Base-by-base conservation (phyloP, 2,797 vertebrate genomes). In the Spea hammondii region DNA sequence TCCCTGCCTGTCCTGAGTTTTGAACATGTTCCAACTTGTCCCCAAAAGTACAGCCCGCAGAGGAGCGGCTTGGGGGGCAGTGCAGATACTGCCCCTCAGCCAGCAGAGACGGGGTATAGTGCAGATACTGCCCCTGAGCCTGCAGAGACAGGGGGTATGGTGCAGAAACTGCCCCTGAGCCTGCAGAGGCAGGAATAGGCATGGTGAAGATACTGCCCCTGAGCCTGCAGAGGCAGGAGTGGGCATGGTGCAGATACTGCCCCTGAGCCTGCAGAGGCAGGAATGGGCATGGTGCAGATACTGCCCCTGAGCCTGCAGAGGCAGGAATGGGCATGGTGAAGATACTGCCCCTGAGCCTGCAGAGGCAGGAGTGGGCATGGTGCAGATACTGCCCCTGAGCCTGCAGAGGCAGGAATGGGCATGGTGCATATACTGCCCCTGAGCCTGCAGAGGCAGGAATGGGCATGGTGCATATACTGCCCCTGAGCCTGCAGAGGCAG, bases 241-340 rank as follows among this genome's bases (percentile, higher is more conserved):
- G 8, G 45, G 64, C 1, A 45, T 32, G 45, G 64, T 65, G 14
- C 50, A 68, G 8, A 68, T 10, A 68, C 10, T 46, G 17, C 4
- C 65, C 50, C 14, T 10, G 5, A 48, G n/a, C 46, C 8, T 11
- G 71, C 45, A 73, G n/a, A 49, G 49, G 14, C 46, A 54, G 10
- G 48, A n/a, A n/a, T n/a, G 8, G 11, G 65, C 46, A 13, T 47
- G 45, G 44, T 13, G 70, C 65, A 46, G 71, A 32, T 14, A 57
- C 14, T 17, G 17, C 17, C 17, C 17, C 17, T 49, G 66, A 8
- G 75, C 54, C 83, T 88, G 90, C 90, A 86, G 87, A 85, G 90
- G 87, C 87, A 90, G 89, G 86, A n/a, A n/a, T n/a, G 83, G 73
- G 80, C 50, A 72, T n/a, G 50, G 74, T 53, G 64, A 74, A 79